Percentiles rank a stretch among this genome's conserved stretches.
phyloP scores from a whole-genome alignment of 2,888 invertebrate species.

The Orchestes rusci region DNA sequence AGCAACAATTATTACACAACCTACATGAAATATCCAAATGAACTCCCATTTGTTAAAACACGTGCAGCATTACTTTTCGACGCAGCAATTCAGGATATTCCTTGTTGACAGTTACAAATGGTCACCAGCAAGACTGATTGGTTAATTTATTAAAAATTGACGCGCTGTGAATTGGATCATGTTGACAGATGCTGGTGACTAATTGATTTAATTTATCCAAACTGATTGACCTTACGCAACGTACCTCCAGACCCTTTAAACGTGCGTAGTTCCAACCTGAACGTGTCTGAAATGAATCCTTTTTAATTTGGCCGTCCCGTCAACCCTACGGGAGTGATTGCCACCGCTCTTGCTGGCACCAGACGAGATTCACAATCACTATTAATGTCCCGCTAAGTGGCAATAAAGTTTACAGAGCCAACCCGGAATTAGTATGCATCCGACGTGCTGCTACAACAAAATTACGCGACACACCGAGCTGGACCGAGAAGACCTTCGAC shows the following conservation, averaged over 20 bases:
- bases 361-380: constrained; percentile 34
- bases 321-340: constrained; percentile 11
- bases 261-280: constrained; percentile 30
- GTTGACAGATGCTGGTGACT: too few relatives aligned
- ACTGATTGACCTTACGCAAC: neutral
- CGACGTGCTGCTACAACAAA: constrained; percentile 31
- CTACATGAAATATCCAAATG: too few relatives aligned
- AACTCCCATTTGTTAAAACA: too few relatives aligned
- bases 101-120: too few relatives aligned
- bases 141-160: too few relatives aligned
- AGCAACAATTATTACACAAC: too few relatives aligned
- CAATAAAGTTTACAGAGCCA: constrained; percentile 39
- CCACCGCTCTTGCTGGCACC: constrained; percentile 21
- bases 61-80: too few relatives aligned
- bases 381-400: constrained; percentile 43
- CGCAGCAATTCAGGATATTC: too few relatives aligned
- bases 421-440: constrained; percentile 41
- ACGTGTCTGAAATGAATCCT: constrained; percentile 22
- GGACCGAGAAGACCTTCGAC: constrained; percentile 34
- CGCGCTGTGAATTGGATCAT: too few relatives aligned
- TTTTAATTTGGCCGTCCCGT: constrained; percentile 19
- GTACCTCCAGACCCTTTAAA: constrained; percentile 12
- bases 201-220: too few relatives aligned
- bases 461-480: constrained; percentile 22
- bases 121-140: too few relatives aligned